phyloP scores from a whole-genome alignment of 2,797 vertebrate species.

The Trematomus bernacchii region DNA sequence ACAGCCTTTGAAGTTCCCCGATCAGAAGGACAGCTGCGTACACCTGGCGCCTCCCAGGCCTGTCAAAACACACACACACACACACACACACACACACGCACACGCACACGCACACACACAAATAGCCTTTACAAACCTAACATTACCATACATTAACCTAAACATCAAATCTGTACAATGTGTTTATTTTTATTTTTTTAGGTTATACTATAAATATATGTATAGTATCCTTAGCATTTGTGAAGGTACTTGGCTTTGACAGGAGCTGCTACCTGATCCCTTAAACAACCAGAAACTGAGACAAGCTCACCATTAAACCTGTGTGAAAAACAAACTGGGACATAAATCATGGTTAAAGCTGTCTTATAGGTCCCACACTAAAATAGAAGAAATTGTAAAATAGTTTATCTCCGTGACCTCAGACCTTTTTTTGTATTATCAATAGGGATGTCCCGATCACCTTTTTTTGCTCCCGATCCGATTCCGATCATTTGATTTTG shows the following conservation, averaged over 20 bases:
- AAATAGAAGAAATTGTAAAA: conserved; percentile 7
- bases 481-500: too few relatives aligned
- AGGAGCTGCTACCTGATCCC: conserved; percentile 13
- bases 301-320: conserved; percentile 4
- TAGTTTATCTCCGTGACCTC: conserved; percentile 19
- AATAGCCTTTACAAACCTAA: too few relatives aligned
- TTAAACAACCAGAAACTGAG: conserved; percentile 15
- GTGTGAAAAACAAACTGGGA: not conserved
- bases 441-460: too few relatives aligned
- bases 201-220: conserved; percentile 13
- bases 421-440: conserved; percentile 35
- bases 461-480: too few relatives aligned
- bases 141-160: not conserved
- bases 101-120: not conserved
- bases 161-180: not conserved
- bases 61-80: conserved; percentile 1
- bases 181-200: not conserved
- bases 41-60: conserved; percentile 58
- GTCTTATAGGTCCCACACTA: not conserved
- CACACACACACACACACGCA: not conserved
- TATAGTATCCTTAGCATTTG: not conserved
- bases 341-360: conserved; percentile 11
- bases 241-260: conserved; percentile 7
- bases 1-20: conserved; percentile 52
- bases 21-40: conserved; percentile 67